These are phyloP conservation scores for Mamestra brassicae DNA, from an alignment of 2,888 invertebrate species.

Conservation along the genomic window DNA sequence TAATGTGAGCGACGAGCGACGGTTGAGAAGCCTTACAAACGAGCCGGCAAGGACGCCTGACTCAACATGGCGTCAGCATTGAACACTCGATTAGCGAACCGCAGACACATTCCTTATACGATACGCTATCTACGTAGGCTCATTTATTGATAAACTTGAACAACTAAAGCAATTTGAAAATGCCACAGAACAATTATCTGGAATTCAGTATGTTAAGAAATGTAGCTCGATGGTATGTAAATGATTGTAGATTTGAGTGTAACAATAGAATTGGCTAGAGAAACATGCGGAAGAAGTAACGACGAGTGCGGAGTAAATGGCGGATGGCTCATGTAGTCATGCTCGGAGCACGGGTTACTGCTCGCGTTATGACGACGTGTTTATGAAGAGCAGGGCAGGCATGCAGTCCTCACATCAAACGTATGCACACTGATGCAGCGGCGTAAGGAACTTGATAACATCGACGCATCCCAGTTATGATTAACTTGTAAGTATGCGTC, in stretches of 20 bases:
- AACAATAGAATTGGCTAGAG: constrained; percentile 75
- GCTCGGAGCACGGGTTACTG: constrained; percentile 66
- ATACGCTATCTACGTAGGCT: constrained; percentile 59
- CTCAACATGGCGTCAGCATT: constrained; percentile 77
- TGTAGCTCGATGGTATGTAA: constrained; percentile 48
- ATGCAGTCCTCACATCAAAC: constrained; percentile 23
- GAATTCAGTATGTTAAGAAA: constrained; percentile 25
- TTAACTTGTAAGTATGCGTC: not conserved
- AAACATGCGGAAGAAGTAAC: constrained; percentile 69
- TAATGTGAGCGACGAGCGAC: constrained; percentile 62
- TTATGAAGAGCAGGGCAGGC: constrained; percentile 48
- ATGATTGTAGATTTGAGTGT: constrained; percentile 56
- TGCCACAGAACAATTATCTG: constrained; percentile 7
- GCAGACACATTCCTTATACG: constrained; percentile 74
- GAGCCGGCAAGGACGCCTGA: constrained; percentile 79
- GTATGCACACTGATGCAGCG: constrained; percentile 5
- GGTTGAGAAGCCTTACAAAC: constrained; percentile 73
- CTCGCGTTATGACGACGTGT: constrained; percentile 65
- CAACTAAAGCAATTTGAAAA: constrained; percentile 21
- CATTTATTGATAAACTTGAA: constrained; percentile 47
- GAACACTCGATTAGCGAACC: constrained; percentile 62
- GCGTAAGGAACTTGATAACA: not conserved
- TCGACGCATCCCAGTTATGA: not conserved
- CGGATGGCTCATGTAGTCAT: constrained; percentile 40
- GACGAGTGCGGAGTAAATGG: constrained; percentile 41